A percentile compares a stretch with the other conserved stretches of the same genome.
Evolutionary conservation across 2,113 vertebrate genomes (phyloP).

Genomic region (Corythornis madagascariensis): DNA sequence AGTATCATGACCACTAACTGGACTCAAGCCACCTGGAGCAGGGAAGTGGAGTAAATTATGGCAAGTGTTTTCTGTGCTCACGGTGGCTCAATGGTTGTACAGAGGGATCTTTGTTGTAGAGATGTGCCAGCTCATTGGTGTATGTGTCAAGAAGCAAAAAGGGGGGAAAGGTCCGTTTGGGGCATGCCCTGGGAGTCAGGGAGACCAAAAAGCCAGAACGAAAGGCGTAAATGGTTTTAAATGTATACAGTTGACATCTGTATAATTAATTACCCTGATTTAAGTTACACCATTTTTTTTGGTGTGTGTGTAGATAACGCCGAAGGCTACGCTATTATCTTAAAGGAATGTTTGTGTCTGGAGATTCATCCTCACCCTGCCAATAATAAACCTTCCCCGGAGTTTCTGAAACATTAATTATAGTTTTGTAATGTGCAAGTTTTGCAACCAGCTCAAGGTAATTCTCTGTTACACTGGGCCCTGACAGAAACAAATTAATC

Average conservation of each 20-base stretch:
- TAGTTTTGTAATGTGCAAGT: background rate
- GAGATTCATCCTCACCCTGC: background rate
- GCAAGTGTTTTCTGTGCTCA: fast-evolving
- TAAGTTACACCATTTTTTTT: background rate
- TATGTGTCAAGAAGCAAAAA: background rate
- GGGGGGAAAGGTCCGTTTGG: fast-evolving
- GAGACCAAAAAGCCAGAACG: background rate
- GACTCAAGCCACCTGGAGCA: background rate
- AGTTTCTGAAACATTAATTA: conserved; percentile 43
- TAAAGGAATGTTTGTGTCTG: conserved; percentile 30
- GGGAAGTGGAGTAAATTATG: background rate
- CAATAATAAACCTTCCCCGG: background rate
- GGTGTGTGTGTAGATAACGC: background rate
- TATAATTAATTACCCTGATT: conserved; percentile 21
- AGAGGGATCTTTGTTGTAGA: background rate
- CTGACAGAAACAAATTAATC: background rate
- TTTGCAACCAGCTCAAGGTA: conserved; percentile 27
- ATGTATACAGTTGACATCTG: background rate
- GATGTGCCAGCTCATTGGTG: fast-evolving
- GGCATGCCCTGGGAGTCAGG: background rate
- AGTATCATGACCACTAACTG: background rate
- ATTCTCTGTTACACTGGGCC: background rate
- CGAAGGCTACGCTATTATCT: background rate
- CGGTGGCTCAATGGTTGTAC: background rate
- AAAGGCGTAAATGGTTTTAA: background rate